Evolutionary conservation across 2,888 invertebrate species (phyloP).

Genomic region (Macrophya alboannulata): DNA sequence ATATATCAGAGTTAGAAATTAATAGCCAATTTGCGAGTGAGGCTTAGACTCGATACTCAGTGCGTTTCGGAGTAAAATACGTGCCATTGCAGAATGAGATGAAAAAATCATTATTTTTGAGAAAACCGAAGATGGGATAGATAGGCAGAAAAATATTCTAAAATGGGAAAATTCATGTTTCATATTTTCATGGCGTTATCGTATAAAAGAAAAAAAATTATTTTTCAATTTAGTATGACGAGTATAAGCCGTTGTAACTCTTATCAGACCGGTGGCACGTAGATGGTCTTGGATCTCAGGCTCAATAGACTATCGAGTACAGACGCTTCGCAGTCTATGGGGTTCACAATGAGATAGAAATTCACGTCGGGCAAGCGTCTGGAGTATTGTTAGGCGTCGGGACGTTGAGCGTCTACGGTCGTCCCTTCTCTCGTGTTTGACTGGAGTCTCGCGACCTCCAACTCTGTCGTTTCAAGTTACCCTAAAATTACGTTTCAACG

Average conservation of each 20-base stretch:
- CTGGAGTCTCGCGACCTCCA: slow-evolving; percentile 49
- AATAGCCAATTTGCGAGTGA: not conserved
- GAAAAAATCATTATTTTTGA: not conserved
- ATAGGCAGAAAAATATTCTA: not conserved
- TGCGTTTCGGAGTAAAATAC: too few species aligned
- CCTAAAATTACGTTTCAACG: slow-evolving; percentile 52
- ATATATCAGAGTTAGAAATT: not conserved
- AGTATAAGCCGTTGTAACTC: not conserved
- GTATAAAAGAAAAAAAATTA: not conserved
- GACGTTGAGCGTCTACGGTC: slow-evolving; percentile 36
- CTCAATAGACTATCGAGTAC: slow-evolving; percentile 3
- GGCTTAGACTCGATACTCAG: not conserved
- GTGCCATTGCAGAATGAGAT: not conserved
- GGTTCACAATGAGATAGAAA: slow-evolving; percentile 49
- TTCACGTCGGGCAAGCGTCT: slow-evolving; percentile 49
- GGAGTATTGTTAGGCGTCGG: slow-evolving; percentile 51
- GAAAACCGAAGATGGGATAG: not conserved
- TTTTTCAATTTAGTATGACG: not conserved
- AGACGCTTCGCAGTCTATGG: slow-evolving; percentile 20
- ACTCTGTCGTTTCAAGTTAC: slow-evolving; percentile 45
- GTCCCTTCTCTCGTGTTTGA: slow-evolving; percentile 34
- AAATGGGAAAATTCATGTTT: not conserved
- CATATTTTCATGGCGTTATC: not conserved
- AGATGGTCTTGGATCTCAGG: not conserved
- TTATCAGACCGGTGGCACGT: not conserved